Evolutionary conservation across 2,113 vertebrate genomes (phyloP), one percentile per base, ranked within the genome.

Genomic region (Chinchilla lanigera): DNA sequence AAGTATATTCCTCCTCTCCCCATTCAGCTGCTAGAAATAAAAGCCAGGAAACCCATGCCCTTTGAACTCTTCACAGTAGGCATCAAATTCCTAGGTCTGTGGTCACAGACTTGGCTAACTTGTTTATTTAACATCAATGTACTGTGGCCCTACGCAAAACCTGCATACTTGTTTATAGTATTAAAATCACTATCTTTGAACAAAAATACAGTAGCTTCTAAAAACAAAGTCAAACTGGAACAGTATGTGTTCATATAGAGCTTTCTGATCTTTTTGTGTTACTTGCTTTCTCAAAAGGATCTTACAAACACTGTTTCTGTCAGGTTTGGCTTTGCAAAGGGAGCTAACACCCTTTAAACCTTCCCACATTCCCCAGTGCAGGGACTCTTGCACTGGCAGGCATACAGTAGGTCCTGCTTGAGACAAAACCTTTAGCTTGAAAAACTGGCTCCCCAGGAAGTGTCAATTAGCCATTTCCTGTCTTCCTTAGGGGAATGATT

Each of bases 171-270:
- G 54, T 65, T 86, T 35, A 78, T 4, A 60, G 19, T 19, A 19
- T 65, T 71, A 26, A 73, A 94, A 95, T 67, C 63, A 50, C 69
- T 33, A 7, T 61, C 54, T 96, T 67, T 24, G n/a, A 73, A 63
- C 1, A 22, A 78, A 89, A 83, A 71, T 65, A 54, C 6, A 20
- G 61, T 44, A 54, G 22, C 16, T 75, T 86, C 90, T 12, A 19
- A 71, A 94, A 92, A 71, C 93, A 89, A 92, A 91, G 30, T 24
- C 47, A 44, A 69, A 14, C 8, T n/a, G 10, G 86, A 69, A 89
- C 44, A 73, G 61, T 24, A 78, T 97, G 38, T 95, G 35, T 73
- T 58, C 54, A 60, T 50, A 52, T 17, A 82, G 61, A 63, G 5
- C 58, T 95, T 84, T 89, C 73, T 65, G 67, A n/a, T 92, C 90